Base-by-base conservation (phyloP, 2,888 invertebrate genomes). In the Taenaris catops region DNA sequence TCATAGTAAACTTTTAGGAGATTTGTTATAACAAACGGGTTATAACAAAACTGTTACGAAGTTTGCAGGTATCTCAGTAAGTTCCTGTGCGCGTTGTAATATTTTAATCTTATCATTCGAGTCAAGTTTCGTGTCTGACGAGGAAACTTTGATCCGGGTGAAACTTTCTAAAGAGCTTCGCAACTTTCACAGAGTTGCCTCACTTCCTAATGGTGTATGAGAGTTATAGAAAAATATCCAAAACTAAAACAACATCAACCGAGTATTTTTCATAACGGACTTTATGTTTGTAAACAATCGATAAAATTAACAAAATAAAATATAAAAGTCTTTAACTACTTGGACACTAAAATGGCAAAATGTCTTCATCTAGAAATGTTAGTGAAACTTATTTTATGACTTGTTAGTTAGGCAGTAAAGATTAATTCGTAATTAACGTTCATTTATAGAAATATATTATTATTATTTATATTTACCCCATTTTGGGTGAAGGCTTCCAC, bases 51-150 rank as follows among this genome's bases (percentile, higher is more conserved):
- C 21, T 31, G 31, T 31, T 31, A 16, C 9, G 7, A 31, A 31
- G 31, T 31, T 31, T n/a, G 21, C 31, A 31, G 31, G 31, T 31
- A 31, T 31, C 31, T 23, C 10, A 16, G 23, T n/a, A 14, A 31
- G 16, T n/a, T 23, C 9, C 10, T 16, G 23, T 9, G 29, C 20
- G 31, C 64, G 58, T 67, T 67, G 71, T 76, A 75, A 79, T 75
- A 76, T 80, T 80, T 78, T 80, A 81, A 81, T 80, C 78, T 80
- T 76, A 80, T 80, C 78, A 67, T 68, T 70, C 52, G 63, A 74
- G 69, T 17, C 32, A 31, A 31, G 31, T 78, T 76, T 66, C 71
- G 55, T 69, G 79, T 78, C 73, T 70, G 70, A 63, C 60, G 70
- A 31, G 31, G 23, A 69, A 76, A 79, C 67, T 81, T 78, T 70